These are phyloP conservation scores for Coenobita brevimanus DNA, from an alignment of 1,140 invertebrate genomes.

Conservation along the genomic window DNA sequence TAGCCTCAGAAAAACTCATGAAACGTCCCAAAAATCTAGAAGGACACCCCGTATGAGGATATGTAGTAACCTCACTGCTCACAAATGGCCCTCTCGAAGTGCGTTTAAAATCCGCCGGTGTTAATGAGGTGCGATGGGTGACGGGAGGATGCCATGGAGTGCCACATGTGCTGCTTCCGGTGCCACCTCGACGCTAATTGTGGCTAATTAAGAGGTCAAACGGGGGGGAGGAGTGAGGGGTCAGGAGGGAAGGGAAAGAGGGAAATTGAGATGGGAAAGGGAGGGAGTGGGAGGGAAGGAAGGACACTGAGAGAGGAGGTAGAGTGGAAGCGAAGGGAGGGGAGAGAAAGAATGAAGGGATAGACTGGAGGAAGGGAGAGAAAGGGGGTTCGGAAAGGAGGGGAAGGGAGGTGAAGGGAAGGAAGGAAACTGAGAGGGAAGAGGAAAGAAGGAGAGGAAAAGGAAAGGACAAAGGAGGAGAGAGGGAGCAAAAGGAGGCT, in stretches of 20 bases:
- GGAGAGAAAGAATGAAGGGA: background rate
- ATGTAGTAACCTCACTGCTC: too few species aligned
- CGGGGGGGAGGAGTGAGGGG: background rate
- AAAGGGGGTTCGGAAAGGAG: background rate
- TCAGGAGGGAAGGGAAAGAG: background rate
- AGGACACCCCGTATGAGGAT: too few species aligned
- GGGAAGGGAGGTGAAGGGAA: too few species aligned
- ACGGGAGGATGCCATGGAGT: background rate
- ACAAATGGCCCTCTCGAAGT: too few species aligned
- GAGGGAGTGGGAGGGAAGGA: too few species aligned
- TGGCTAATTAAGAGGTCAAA: constrained; percentile 20
- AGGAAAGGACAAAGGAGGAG: background rate
- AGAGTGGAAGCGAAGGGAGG: background rate
- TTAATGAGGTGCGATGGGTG: too few species aligned
- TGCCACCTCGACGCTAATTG: background rate
- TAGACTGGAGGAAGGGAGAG: too few species aligned
- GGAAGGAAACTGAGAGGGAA: background rate
- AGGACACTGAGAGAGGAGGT: background rate
- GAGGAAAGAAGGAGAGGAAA: constrained; percentile 15
- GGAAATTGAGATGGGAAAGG: too few species aligned
- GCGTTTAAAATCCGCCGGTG: too few species aligned
- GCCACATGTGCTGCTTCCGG: constrained; percentile 14
- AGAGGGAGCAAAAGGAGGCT: too few species aligned
- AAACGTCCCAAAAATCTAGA: too few species aligned
- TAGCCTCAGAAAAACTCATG: too few species aligned